Evolutionary conservation across 2,797 vertebrate species (phyloP), one percentile per base, ranked within the genome.

Genomic region (Anolis apletophallus): DNA sequence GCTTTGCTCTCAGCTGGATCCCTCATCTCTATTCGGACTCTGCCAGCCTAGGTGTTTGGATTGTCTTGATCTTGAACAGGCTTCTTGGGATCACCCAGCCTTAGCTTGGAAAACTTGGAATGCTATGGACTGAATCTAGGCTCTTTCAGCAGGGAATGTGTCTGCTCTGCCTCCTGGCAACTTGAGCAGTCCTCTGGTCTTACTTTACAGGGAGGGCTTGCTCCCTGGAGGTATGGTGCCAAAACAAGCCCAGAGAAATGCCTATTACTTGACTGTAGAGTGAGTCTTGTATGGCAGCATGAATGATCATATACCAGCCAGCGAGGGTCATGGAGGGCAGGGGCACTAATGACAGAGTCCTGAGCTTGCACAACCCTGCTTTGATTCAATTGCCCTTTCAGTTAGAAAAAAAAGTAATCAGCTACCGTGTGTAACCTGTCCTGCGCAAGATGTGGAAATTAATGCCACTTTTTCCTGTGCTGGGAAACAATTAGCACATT

Each of bases 401-500:
- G 19, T 21, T 64, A 77, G 83, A 23, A 23, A 4, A n/a, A 40
- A 73, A n/a, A 34, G 21, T 68, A 57, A 36, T 77, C 17, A 64
- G 75, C 71, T 40, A 5, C 67, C 71, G 3, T 2, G 29, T 29
- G 54, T 11, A 68, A 1, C 1, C 40, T 57, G 1, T 36, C 40
- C 72, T 69, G 57, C 13, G 7, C 55, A 54, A 79, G 84, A 46
- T 8, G 67, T 78, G 74, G 36, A 57, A 67, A 68, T 0, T 12
- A 59, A 80, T 78, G 77, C 73, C 83, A 29, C 69, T n/a, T 89
- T 87, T 91, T 93, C 92, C 94, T 88, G 89, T 80, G 72, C 3
- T 32, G 92, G 93, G 90, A 94, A 93, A 89, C 79, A 88, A 94
- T 90, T 87, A 90, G 52, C 67, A 79, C 78, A 89, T 89, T 81